Evolutionary conservation across 2,113 vertebrate genomes (phyloP).

Genomic region (Gallinago undulata): DNA sequence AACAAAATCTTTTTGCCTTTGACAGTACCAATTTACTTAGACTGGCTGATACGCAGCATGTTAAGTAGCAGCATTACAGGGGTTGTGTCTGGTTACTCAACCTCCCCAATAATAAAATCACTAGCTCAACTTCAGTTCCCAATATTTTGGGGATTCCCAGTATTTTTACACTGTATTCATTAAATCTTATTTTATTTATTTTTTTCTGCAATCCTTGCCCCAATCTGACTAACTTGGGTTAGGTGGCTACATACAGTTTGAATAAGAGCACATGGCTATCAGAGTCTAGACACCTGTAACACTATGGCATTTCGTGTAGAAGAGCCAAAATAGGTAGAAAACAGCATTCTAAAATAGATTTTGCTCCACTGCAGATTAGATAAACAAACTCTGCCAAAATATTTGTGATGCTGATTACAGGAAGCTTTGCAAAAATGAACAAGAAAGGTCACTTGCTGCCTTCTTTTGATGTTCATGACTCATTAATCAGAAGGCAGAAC

Average conservation of each 20-base stretch:
- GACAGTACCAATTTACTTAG: not conserved
- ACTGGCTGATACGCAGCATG: not conserved
- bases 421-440: not conserved
- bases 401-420: constrained; percentile 15
- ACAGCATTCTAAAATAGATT: not conserved
- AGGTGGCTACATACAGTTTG: not conserved
- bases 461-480: constrained; percentile 3
- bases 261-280: not conserved
- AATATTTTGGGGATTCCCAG: no score
- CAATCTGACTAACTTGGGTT: not conserved
- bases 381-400: constrained; percentile 32
- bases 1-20: not conserved
- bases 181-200: not conserved
- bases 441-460: not conserved
- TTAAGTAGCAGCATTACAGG: no score
- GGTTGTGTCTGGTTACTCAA: not conserved
- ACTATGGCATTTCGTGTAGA: not conserved
- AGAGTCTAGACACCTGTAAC: not conserved
- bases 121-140: not conserved
- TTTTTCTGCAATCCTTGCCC: not conserved
- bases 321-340: not conserved
- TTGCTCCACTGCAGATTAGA: not conserved
- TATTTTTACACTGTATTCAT: not conserved
- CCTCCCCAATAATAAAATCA: not conserved
- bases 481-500: constrained; percentile 15